Evolutionary conservation across 2,113 vertebrate species (phyloP), one percentile per base, ranked within the genome.

Genomic region (Thamnaconus septentrionalis): DNA sequence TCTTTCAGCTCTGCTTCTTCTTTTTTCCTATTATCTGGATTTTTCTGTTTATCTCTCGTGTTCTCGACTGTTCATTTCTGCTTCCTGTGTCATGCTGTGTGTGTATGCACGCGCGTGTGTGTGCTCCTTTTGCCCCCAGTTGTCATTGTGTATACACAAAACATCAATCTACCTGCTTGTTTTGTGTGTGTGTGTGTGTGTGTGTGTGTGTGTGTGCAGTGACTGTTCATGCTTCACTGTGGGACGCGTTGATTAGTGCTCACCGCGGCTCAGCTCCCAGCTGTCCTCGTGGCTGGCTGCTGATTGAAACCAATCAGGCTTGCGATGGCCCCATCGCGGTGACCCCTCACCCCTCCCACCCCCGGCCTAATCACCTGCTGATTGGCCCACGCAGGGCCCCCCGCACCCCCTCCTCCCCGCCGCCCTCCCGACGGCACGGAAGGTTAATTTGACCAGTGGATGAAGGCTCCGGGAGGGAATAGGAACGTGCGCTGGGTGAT

Each of bases 231-330:
- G 90, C 85, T 73, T 90, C 82, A 75, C 87, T 80, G 86, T 85
- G 85, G 86, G 86, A 88, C 64, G 56, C 87, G 78, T 90, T 90
- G 89, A 90, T 90, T 90, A 90, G 87, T 43, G 79, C 78, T 74
- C 69, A 66, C 84, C 72, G 85, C 75, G 43, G 85, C 85, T 87
- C 89, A 87, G 89, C 82, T 90, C 87, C 86, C 89, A 89, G 87
- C 86, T 89, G 89, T 90, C 87, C 89, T 87, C 80, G 85, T 73
- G 81, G 73, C 82, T 59, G 78, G 82, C 84, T 76, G 69, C 77
- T 90, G 89, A 90, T 90, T 90, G 89, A 90, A 90, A 90, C 89
- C 89, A 90, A 90, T 90, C 89, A 89, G 87, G 86, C 86, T 81
- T 82, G 81, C 87, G 82, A 89, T 90, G 87, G 89, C 87, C 87